These are phyloP conservation scores for Myiotriccus ornatus DNA, from an alignment of 2,797 vertebrate genomes.

Conservation along the genomic window DNA sequence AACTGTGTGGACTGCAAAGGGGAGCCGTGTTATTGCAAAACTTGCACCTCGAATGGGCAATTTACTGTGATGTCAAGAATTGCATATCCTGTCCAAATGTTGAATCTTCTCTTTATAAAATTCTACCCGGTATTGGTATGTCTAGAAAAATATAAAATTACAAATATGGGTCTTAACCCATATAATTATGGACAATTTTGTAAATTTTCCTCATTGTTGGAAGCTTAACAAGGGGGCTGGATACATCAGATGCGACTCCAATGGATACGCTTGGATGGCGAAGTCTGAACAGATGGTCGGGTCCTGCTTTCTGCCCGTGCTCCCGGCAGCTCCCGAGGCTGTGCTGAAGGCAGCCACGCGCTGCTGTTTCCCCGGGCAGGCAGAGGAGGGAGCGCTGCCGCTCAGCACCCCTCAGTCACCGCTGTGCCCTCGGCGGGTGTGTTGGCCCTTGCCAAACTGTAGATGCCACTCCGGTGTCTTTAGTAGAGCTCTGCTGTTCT, in stretches of 20 bases:
- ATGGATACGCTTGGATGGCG: not conserved
- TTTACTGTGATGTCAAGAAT: not conserved
- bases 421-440: not conserved
- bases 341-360: not conserved
- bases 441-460: not conserved
- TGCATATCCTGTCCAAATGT: not conserved
- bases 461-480: not conserved
- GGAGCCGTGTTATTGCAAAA: not conserved
- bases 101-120: not conserved
- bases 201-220: not conserved
- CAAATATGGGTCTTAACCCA: not conserved
- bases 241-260: not conserved
- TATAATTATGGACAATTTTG: not conserved
- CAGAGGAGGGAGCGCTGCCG: not conserved
- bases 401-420: not conserved
- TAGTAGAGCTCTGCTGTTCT: not conserved
- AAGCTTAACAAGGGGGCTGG: not conserved
- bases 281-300: not conserved
- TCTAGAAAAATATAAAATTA: not conserved
- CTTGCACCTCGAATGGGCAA: accelerated
- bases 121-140: not conserved
- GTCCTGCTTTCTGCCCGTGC: not conserved
- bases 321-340: not conserved
- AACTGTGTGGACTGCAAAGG: not conserved
- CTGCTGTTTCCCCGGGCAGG: not conserved